Percentiles rank a stretch among this genome's conserved stretches.
These are phyloP conservation scores for Cyclophora punctaria DNA, from an alignment of 2,888 invertebrate genomes.

Conservation along the genomic window DNA sequence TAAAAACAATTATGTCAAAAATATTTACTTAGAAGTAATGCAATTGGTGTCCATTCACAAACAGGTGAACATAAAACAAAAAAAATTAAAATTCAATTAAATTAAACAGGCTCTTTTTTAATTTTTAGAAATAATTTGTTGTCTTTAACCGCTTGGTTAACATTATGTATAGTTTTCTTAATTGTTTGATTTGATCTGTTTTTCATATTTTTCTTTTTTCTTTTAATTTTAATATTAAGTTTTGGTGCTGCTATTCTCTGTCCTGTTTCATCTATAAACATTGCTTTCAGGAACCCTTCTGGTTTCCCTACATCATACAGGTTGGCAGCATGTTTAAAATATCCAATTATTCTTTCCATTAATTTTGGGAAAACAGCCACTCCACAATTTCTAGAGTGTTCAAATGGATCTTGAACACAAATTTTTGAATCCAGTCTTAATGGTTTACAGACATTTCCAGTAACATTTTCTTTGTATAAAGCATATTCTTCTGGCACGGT, in stretches of 20 bases:
- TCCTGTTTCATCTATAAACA: slow-evolving; percentile 13
- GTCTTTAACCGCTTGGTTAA: too few species aligned
- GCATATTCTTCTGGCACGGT: slow-evolving; percentile 37
- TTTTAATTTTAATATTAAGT: slow-evolving; percentile 5
- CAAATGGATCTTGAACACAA: slow-evolving; percentile 79
- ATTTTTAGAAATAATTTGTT: too few species aligned
- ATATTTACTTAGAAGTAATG: too few species aligned
- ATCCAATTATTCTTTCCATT: slow-evolving; percentile 16
- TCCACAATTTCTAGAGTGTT: slow-evolving; percentile 69
- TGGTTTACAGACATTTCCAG: slow-evolving; percentile 21
- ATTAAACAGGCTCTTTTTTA: too few species aligned
- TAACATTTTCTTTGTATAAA: slow-evolving; percentile 46
- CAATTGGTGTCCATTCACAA: too few species aligned
- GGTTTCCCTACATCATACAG: slow-evolving; percentile 21
- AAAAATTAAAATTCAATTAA: too few species aligned
- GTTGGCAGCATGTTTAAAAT: slow-evolving; percentile 26
- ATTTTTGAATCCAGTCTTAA: slow-evolving; percentile 46
- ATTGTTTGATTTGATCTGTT: too few species aligned
- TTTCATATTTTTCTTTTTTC: not conserved
- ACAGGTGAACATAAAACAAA: too few species aligned
- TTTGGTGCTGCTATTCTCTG: too few species aligned
- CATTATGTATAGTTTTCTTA: too few species aligned
- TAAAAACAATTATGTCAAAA: too few species aligned
- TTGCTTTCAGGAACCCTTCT: slow-evolving; percentile 21
- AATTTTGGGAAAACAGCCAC: slow-evolving; percentile 29